A percentile compares a stretch with the other conserved stretches of the same genome.
Conservation (phyloP, 2,888 invertebrate species). For the Xestia sexstrigata region DNA sequence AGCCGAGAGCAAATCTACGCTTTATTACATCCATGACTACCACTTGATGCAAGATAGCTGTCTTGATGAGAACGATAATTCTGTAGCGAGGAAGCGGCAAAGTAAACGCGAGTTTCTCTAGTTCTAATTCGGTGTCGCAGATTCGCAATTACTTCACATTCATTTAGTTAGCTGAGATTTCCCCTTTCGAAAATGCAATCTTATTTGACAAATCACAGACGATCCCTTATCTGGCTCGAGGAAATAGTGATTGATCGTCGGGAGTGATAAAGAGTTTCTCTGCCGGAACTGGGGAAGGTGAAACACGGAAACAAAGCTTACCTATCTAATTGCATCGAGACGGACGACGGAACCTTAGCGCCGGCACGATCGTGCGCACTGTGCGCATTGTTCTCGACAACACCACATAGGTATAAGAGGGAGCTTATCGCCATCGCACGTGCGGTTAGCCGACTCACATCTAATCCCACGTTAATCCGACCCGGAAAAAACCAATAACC, state of each 20-base stretch:
- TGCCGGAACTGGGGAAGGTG: conserved; percentile 75
- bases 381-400: conserved; percentile 75
- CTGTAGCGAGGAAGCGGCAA: conserved; percentile 66
- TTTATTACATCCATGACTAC: conserved; percentile 67
- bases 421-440: conserved; percentile 81
- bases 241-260: conserved; percentile 78
- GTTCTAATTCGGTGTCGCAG: conserved; percentile 68
- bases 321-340: conserved; percentile 81
- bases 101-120: conserved; percentile 66
- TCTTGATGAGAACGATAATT: conserved; percentile 73
- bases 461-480: conserved; percentile 86
- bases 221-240: conserved; percentile 71
- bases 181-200: conserved; percentile 73
- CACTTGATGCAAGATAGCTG: conserved; percentile 69
- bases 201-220: conserved; percentile 73
- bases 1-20: conserved; percentile 69
- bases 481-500: conserved; percentile 87
- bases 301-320: conserved; percentile 78
- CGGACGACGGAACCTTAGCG: conserved; percentile 71
- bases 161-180: conserved; percentile 69
- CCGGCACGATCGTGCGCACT: conserved; percentile 72
- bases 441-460: conserved; percentile 75
- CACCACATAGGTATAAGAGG: conserved; percentile 69
- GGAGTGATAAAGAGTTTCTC: conserved; percentile 76
- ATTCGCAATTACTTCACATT: conserved; percentile 72